These are phyloP conservation scores for Lynx canadensis DNA, from an alignment of 2,113 vertebrate species.

Conservation along the genomic window DNA sequence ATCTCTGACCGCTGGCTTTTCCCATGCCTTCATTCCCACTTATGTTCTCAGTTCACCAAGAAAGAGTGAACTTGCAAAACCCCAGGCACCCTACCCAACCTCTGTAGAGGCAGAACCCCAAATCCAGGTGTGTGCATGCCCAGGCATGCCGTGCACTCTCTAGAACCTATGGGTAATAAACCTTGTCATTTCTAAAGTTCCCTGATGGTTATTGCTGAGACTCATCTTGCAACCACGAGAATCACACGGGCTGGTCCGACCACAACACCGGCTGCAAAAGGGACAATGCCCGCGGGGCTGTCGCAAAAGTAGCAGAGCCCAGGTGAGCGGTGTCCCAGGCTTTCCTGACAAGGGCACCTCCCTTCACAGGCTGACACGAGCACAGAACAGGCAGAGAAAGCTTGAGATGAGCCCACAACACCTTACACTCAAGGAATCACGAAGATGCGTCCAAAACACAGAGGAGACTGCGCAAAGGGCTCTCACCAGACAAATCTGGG, in stretches of 20 bases:
- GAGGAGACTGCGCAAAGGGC: not conserved
- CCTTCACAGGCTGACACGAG: not conserved
- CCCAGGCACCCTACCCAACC: not conserved
- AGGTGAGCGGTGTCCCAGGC: not conserved
- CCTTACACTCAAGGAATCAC: not conserved
- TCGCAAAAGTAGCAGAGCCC: rapidly evolving
- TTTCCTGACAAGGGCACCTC: not conserved
- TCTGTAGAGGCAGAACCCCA: not conserved
- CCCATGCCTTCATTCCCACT: not conserved
- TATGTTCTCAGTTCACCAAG: not conserved
- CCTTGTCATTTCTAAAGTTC: not conserved
- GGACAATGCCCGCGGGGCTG: not conserved
- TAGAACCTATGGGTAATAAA: not conserved
- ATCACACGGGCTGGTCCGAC: not conserved
- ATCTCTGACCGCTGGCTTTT: not conserved
- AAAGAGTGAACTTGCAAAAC: not conserved
- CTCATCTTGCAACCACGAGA: not conserved
- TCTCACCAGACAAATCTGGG: not conserved
- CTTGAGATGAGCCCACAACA: not conserved
- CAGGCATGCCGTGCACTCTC: not conserved
- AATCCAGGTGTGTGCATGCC: not conserved
- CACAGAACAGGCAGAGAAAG: not conserved
- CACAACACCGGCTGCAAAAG: not conserved
- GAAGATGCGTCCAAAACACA: not conserved
- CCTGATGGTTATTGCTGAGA: not conserved